Base-by-base conservation (phyloP, 2,888 invertebrate genomes). In the Eupsilia transversa region DNA sequence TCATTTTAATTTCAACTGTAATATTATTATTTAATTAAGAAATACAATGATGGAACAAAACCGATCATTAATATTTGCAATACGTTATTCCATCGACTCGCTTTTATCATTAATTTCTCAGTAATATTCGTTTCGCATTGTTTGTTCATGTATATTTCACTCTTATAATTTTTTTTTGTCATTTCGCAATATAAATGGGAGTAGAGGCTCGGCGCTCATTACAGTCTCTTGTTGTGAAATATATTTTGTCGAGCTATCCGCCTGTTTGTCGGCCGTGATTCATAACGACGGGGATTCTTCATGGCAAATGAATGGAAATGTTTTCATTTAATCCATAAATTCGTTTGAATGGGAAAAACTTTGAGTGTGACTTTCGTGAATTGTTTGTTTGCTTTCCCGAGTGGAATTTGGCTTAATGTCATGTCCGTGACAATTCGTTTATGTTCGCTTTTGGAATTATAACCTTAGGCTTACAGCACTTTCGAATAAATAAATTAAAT, bases 301-400 rank as follows among this genome's bases (percentile, higher is more conserved):
- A 67, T 71, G 78, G 78, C 54, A 79, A 82, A 86, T 86, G 79
- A 81, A 87, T 85, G 84, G 59, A 72, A 78, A 86, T 86, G 64
- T 86, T 86, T 81, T 79, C 77, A 77, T 84, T 77, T 80, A 78
- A 86, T 76, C 77, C 67, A 71, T 66, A 63, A 60, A 74, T 68
- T 84, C 60, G 59, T 81, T 65, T 41, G 38, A 72, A 84, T 49
- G 77, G 63, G 61, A 67, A 61, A 70, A 73, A 77, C 70, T 60
- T 49, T 76, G 68, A 68, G 46, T 35, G 67, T 30, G 54, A 75
- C 46, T 72, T 70, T 80, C n/a, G 41, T 12, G 30, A 46, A 41
- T 74, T 56, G 43, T 70, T 77, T 77, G 63, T 79, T 68, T 52
- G 41, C 23, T 57, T 70, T 41, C 68, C 69, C 33, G 27, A 52